Conservation (phyloP, 2,888 invertebrate genomes). For the Ethmia dodecea region DNA sequence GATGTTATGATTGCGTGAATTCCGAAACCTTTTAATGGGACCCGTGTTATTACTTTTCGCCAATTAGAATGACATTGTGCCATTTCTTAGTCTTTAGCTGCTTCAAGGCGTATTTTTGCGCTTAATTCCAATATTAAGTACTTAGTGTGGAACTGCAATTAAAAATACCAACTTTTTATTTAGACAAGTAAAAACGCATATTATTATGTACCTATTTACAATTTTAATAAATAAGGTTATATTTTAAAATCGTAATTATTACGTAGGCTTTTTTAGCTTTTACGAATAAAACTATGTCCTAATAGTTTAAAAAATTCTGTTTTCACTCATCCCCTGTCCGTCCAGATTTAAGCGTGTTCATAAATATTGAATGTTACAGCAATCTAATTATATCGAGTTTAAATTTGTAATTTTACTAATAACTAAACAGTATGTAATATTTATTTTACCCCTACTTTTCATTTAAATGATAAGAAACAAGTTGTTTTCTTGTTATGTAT, state of each 20-base stretch:
- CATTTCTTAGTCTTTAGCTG: constrained; percentile 27
- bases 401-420: too few relatives aligned
- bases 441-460: too few relatives aligned
- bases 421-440: too few relatives aligned
- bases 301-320: constrained; percentile 31
- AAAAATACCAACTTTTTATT: too few relatives aligned
- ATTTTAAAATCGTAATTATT: not conserved
- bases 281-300: constrained; percentile 15
- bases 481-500: too few relatives aligned
- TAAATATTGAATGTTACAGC: constrained; percentile 42
- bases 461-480: too few relatives aligned
- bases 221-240: too few relatives aligned
- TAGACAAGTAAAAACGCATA: too few relatives aligned
- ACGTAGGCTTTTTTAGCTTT: constrained; percentile 11
- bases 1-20: constrained; percentile 46
- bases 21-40: constrained; percentile 49
- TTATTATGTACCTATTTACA: too few relatives aligned
- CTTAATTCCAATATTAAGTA: constrained; percentile 26
- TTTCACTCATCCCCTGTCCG: constrained; percentile 63
- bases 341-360: constrained; percentile 70
- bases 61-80: not conserved
- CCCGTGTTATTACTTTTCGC: constrained; percentile 18
- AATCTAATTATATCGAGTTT: too few relatives aligned
- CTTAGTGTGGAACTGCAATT: too few relatives aligned
- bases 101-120: constrained; percentile 33